Percentiles rank a stretch among this genome's conserved stretches.
phyloP scores from a whole-genome alignment of 2,113 vertebrate genomes.

The Crypturellus undulatus region DNA sequence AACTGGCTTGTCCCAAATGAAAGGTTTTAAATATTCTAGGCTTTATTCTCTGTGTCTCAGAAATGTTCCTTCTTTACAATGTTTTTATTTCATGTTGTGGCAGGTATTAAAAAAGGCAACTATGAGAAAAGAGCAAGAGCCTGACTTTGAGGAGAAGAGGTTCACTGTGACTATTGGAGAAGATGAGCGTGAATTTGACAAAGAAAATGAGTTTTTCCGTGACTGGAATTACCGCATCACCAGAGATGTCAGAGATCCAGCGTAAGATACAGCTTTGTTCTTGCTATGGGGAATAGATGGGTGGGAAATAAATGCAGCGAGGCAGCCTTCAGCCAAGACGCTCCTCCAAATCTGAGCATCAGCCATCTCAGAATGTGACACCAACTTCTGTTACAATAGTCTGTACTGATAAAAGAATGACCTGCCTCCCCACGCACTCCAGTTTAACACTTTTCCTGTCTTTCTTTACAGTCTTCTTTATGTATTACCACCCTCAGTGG shows the following conservation, averaged over 20 bases:
- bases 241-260: constrained; percentile 87
- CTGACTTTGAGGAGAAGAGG: constrained; percentile 98
- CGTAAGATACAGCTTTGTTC: constrained; percentile 67
- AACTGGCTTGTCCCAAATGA: not conserved
- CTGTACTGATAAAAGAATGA: fast-evolving
- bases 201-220: constrained; percentile 96
- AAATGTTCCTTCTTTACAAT: not conserved
- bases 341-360: fast-evolving
- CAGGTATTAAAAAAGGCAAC: constrained; percentile 98
- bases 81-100: not conserved
- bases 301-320: not conserved
- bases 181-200: constrained; percentile 96
- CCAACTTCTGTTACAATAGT: fast-evolving
- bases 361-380: not conserved
- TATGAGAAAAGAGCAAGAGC: constrained; percentile 97
- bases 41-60: not conserved
- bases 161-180: constrained; percentile 98
- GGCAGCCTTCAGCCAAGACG: fast-evolving
- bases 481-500: not conserved
- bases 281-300: fast-evolving
- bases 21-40: fast-evolving
- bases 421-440: fast-evolving
- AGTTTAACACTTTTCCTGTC: not conserved
- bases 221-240: constrained; percentile 96
- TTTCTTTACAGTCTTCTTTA: not conserved